phyloP scores from a whole-genome alignment of 2,797 vertebrate genomes.

The Phoeniculus purpureus region DNA sequence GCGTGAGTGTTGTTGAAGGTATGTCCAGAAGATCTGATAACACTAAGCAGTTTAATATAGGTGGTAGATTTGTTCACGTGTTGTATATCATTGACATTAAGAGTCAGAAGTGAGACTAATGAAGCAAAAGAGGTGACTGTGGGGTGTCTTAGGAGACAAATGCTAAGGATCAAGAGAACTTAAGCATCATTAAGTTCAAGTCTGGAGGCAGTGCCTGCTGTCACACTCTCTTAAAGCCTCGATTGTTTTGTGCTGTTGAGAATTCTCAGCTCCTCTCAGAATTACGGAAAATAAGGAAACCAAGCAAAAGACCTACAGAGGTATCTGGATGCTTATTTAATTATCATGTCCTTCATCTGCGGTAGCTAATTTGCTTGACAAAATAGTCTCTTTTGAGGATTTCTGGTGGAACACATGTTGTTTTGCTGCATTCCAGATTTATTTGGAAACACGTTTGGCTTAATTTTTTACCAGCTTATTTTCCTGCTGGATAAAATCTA shows the following conservation, averaged over 20 bases:
- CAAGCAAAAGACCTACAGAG: not conserved
- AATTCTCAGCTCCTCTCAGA: not conserved
- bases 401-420: constrained; percentile 42
- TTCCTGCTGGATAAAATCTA: not conserved
- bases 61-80: not conserved
- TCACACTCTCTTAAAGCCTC: not conserved
- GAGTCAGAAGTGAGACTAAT: not conserved
- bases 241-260: not conserved
- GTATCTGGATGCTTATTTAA: not conserved
- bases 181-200: not conserved
- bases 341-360: not conserved
- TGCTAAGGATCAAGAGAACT: not conserved
- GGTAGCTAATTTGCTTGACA: not conserved
- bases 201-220: not conserved
- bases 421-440: constrained; percentile 65
- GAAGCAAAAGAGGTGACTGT: not conserved
- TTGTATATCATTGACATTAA: not conserved
- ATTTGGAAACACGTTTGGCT: constrained; percentile 52
- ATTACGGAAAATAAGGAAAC: not conserved
- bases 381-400: constrained; percentile 53
- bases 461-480: constrained; percentile 53
- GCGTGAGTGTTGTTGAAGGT: not conserved
- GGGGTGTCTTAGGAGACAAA: not conserved
- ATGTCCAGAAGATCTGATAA: not conserved
- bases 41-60: not conserved